Base-by-base conservation (phyloP, 2,113 vertebrate genomes). In the Falco punctatus region DNA sequence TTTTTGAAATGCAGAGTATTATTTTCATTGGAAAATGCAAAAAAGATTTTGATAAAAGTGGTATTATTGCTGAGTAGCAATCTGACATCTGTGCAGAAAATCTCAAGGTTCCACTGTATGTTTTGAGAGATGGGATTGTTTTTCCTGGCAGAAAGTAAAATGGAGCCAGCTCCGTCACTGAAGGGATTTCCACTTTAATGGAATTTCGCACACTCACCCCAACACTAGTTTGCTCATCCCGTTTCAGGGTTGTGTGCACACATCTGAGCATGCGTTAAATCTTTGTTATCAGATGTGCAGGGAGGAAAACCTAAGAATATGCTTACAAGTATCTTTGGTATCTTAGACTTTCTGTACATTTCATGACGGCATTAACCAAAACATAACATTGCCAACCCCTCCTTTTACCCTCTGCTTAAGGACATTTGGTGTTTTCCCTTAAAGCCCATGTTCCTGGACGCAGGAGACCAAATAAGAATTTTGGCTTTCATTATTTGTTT, bases 401-500 rank as follows among this genome's bases (percentile, higher is more conserved):
- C 40, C 1, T 72, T 85, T 87, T 48, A 28, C 46, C 27, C 73
- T 7, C 6, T 62, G 55, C 51, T 51, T 93, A 10, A 83, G 72
- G 61, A 42, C 57, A 10, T 66, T 62, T 17, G 79, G 59, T 90
- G 72, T 84, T 83, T 90, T 86, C 65, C 55, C 79, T 86, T 65
- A 9, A 64, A 67, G 77, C 66, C 71, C 21, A 1, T 35, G 54
- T 59, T 92, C 52, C 83, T 81, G 44, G 77, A 32, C 57, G 21
- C 61, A 9, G 40, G 44, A 51, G 62, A 46, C 55, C 1, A 3
- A 59, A 30, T 35, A 78, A 61, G 77, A 86, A 69, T 92, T 81
- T 94, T 77, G 82, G 81, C 40, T 97, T 96, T 94, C 94, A 58
- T 49, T 74, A 57, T 75, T 83, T 86, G 79, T 81, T 89, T 67